Evolutionary conservation across 2,797 vertebrate species (phyloP).

Genomic region (Pangasius krempfi): DNA sequence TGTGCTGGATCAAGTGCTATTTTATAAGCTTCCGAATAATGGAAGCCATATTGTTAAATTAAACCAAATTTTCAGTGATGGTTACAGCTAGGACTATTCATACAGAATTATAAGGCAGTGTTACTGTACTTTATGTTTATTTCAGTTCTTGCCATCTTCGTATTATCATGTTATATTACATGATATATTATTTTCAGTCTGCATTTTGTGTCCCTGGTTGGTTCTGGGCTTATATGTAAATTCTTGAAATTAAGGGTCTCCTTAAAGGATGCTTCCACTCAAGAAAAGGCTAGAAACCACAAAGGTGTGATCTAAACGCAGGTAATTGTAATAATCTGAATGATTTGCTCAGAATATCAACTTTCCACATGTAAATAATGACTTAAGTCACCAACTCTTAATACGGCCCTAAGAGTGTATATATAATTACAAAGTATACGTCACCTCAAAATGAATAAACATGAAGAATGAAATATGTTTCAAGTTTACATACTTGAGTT

Average conservation of each 20-base stretch:
- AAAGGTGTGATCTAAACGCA: not conserved
- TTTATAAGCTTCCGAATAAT: not conserved
- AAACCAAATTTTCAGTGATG: not conserved
- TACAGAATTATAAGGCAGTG: not conserved
- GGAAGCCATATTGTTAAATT: not conserved
- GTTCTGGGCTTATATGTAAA: not conserved
- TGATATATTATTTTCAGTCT: not conserved
- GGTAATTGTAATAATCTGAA: not conserved
- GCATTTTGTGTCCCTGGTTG: not conserved
- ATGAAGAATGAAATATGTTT: not conserved
- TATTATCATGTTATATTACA: not conserved
- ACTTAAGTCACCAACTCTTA: not conserved
- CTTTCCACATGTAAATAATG: not conserved
- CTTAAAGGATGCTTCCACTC: not conserved
- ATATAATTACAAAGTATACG: not conserved
- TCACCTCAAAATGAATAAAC: not conserved
- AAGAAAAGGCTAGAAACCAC: not conserved
- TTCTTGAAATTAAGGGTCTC: not conserved
- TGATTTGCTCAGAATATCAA: not conserved
- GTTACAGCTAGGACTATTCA: not conserved
- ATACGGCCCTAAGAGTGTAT: not conserved
- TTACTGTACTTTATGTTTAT: not conserved
- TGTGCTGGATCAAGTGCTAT: not conserved
- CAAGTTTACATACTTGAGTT: conserved; percentile 77
- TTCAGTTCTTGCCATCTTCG: not conserved